Percentiles rank a stretch among this genome's conserved stretches.
Conservation (phyloP, 2,113 vertebrate species). For the Euleptes europaea region DNA sequence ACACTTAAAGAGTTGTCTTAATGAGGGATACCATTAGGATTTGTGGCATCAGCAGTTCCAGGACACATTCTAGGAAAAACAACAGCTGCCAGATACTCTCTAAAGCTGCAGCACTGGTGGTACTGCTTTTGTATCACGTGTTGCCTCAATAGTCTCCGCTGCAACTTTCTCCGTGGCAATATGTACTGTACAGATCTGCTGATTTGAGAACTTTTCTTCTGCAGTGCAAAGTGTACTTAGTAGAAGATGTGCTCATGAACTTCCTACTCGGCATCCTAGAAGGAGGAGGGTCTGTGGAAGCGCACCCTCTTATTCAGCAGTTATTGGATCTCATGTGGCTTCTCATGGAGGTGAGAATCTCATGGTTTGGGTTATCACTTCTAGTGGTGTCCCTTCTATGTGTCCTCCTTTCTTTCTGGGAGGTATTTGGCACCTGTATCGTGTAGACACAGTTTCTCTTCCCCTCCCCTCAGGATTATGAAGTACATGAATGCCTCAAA, state of each 20-base stretch:
- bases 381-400: neutral
- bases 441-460: constrained; percentile 18
- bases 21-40: neutral
- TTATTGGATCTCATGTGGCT: constrained; percentile 96
- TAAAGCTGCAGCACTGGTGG: neutral
- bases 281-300: constrained; percentile 82
- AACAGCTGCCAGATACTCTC: neutral
- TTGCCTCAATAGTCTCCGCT: neutral
- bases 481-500: constrained; percentile 94
- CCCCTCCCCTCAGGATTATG: constrained; percentile 85
- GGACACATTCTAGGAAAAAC: neutral
- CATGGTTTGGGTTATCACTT: neutral
- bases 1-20: neutral
- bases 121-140: neutral
- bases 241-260: constrained; percentile 94
- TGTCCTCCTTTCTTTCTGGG: neutral
- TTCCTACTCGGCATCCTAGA: constrained; percentile 92
- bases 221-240: constrained; percentile 95
- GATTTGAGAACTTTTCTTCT: constrained; percentile 25
- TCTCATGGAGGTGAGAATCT: constrained; percentile 91
- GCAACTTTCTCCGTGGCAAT: neutral
- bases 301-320: constrained; percentile 89
- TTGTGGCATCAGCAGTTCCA: neutral
- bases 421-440: neutral
- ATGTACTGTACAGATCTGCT: neutral